Conservation (phyloP, 2,888 invertebrate genomes). For the Copidosoma aretas region DNA sequence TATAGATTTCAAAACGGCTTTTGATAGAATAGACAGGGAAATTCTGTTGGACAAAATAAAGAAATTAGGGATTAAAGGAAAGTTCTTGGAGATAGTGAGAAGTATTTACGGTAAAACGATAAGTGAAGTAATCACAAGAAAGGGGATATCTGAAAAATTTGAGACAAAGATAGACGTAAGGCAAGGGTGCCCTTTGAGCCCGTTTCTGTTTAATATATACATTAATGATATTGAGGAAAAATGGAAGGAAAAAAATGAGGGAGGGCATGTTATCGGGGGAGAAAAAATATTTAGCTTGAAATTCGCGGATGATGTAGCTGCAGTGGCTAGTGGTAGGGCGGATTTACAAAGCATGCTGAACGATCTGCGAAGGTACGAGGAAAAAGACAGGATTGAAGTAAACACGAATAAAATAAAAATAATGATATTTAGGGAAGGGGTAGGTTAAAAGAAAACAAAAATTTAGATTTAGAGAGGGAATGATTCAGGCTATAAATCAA, state of each 20-base stretch:
- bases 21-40: neutral
- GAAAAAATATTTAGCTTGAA: slow-evolving; percentile 10
- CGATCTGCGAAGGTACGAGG: neutral
- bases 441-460: too few relatives aligned
- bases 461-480: too few relatives aligned
- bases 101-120: slow-evolving; percentile 28
- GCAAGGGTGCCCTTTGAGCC: slow-evolving; percentile 31
- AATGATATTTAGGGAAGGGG: neutral
- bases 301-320: too few relatives aligned
- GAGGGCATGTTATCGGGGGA: neutral
- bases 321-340: slow-evolving; percentile 26
- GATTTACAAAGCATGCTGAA: slow-evolving; percentile 8
- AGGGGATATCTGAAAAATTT: slow-evolving; percentile 24
- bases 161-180: slow-evolving; percentile 29
- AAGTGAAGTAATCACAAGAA: slow-evolving; percentile 29
- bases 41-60: neutral
- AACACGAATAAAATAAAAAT: slow-evolving; percentile 1
- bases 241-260: neutral
- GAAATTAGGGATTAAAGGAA: slow-evolving; percentile 17
- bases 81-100: slow-evolving; percentile 16
- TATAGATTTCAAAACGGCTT: neutral
- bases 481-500: too few relatives aligned
- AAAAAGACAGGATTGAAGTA: neutral
- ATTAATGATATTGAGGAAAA: neutral
- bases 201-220: too few relatives aligned